A percentile compares a stretch with the other conserved stretches of the same genome.
phyloP scores from a whole-genome alignment of 2,888 invertebrate genomes.

The Acronicta psi region DNA sequence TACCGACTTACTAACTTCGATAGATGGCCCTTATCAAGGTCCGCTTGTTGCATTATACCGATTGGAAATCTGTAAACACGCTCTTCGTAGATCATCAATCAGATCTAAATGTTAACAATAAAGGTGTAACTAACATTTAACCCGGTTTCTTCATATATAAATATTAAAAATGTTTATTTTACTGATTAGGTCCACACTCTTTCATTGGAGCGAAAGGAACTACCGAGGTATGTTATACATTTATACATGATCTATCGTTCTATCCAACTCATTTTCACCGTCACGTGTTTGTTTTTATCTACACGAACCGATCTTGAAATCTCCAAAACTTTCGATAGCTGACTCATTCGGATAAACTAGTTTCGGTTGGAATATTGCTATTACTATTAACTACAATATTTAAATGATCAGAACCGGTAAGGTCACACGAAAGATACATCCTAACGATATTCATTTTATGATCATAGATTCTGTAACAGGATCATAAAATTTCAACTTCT shows the following conservation, averaged over 20 bases:
- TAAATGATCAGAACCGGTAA: not conserved
- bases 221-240: not conserved
- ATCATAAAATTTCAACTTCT: slow-evolving; percentile 1
- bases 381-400: not conserved
- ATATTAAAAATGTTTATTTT: not conserved
- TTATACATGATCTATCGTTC: not conserved
- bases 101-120: not conserved
- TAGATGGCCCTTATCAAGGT: slow-evolving; percentile 31
- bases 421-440: not conserved
- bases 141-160: no score
- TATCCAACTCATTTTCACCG: not conserved
- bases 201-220: not conserved
- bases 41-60: slow-evolving; percentile 31
- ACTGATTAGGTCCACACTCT: not conserved
- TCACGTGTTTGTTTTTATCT: not conserved
- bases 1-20: not conserved
- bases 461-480: not conserved
- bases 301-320: not conserved
- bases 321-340: slow-evolving; percentile 4
- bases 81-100: not conserved
- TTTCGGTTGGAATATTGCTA: not conserved
- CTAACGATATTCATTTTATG: not conserved
- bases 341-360: not conserved
- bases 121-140: no score
- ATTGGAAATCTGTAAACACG: slow-evolving; percentile 8